Evolutionary conservation across 35 echinoderm and acorn worm genomes (phyloP).

Genomic region (Heliocidaris tuberculata): DNA sequence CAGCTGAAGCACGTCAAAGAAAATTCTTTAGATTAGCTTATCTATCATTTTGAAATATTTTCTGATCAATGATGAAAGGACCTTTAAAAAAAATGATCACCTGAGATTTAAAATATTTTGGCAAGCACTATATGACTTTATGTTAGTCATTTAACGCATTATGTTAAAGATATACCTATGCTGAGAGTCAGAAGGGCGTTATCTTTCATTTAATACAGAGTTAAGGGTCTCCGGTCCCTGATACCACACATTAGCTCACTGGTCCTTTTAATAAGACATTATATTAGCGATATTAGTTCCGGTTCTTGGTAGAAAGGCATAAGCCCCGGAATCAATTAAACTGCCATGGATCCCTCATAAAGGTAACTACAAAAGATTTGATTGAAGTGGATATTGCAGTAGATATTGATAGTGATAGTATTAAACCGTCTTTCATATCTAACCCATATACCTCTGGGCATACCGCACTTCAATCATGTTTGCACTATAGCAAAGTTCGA

Average conservation of each 20-base stretch:
- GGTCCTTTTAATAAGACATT: not conserved
- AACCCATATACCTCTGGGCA: not conserved
- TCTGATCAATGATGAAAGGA: no score
- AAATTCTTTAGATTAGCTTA: no score
- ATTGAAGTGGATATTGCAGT: not conserved
- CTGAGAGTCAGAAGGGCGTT: no score
- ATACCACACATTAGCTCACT: not conserved
- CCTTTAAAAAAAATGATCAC: no score
- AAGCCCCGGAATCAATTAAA: not conserved
- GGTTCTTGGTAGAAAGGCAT: not conserved
- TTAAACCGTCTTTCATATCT: slow-evolving; percentile 1
- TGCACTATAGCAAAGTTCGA: not conserved
- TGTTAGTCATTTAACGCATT: no score
- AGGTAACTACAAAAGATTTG: not conserved
- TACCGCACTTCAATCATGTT: not conserved
- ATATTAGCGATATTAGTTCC: not conserved
- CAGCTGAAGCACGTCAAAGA: no score
- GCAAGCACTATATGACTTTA: no score
- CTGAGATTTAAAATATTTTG: no score
- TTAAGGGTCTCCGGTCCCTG: not conserved
- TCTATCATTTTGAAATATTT: no score
- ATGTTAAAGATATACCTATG: no score
- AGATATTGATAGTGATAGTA: not conserved
- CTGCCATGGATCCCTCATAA: not conserved
- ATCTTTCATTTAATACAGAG: no score